Base-by-base conservation (phyloP, 2,888 invertebrate species). In the Perithous albicinctus region DNA sequence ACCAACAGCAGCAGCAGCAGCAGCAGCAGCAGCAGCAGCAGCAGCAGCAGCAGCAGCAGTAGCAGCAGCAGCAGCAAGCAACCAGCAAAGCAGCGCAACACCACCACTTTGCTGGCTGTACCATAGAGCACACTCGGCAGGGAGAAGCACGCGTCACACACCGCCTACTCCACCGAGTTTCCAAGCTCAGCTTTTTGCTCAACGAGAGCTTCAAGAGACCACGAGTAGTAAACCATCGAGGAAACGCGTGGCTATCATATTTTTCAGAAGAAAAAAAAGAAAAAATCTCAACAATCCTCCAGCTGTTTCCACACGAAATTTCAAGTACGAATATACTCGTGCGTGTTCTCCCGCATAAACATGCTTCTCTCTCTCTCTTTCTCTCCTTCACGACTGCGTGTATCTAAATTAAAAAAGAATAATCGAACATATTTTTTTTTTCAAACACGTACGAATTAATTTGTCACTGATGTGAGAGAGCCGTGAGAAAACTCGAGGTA, bases 81-180 rank as follows among this genome's bases (percentile, higher is more conserved):
- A n/a, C n/a, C n/a, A n/a, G n/a, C n/a, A n/a, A n/a, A n/a, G 35
- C 72, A 73, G 72, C 56, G 78, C 61, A 56, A n/a, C 76, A 63
- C 76, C 67, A 73, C 74, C 63, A 59, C 66, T 38, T 41, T 46
- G 61, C 35, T 35, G 35, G 18, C 61, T 79, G 67, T 59, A 43
- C 26, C 54, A 20, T 32, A 74, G 61, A 64, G 61, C 76, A 66
- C 76, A 77, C 66, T 73, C 80, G 77, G 73, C 77, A 81, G 79
- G 82, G 67, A 79, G 72, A 82, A 82, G 82, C 78, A 82, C 82
- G 79, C 82, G 82, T 82, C 76, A 76, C 82, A 79, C 82, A 79
- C 82, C 79, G 75, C 78, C 82, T 75, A 79, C 76, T 72, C 63
- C 64, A 64, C 64, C 72, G 67, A 48, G 74, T 74, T 66, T 41